phyloP scores from a whole-genome alignment of 2,888 invertebrate species.

The Toxonevra muliebris region DNA sequence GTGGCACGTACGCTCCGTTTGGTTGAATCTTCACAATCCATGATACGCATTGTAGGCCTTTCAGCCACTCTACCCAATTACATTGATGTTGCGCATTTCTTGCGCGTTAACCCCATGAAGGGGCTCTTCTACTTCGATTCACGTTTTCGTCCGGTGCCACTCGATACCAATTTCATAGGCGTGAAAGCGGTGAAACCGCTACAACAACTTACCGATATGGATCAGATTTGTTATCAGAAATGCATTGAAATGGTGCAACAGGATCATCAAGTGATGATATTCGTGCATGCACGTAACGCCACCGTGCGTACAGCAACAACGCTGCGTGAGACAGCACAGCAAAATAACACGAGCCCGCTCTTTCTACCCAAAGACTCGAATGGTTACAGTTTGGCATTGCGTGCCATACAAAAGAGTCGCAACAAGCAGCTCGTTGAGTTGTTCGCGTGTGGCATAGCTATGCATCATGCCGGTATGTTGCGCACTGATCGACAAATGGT shows the following conservation, averaged over 20 bases:
- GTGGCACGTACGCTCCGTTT: conserved; percentile 95
- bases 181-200: conserved; percentile 74
- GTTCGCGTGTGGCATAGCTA: conserved; percentile 86
- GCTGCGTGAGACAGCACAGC: conserved; percentile 82
- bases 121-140: conserved; percentile 96
- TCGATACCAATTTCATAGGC: conserved; percentile 91
- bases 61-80: conserved; percentile 99
- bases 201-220: conserved; percentile 80
- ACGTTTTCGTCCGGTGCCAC: conserved; percentile 93
- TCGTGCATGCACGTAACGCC: conserved; percentile 97
- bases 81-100: conserved; percentile 92
- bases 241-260: conserved; percentile 84
- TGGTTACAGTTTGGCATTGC: conserved; percentile 75
- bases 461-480: conserved; percentile 97
- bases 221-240: conserved; percentile 92
- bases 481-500: conserved; percentile 87
- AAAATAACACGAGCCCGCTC: conserved; percentile 75
- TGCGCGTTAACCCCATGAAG: conserved; percentile 90
- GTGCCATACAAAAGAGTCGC: conserved; percentile 75
- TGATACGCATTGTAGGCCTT: conserved; percentile 96
- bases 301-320: conserved; percentile 89
- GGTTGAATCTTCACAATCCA: conserved; percentile 88
- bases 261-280: conserved; percentile 97
- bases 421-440: conserved; percentile 86
- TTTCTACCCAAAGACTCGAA: conserved; percentile 75